Conservation (phyloP, 2,888 invertebrate genomes). For the Orgyia antiqua region DNA sequence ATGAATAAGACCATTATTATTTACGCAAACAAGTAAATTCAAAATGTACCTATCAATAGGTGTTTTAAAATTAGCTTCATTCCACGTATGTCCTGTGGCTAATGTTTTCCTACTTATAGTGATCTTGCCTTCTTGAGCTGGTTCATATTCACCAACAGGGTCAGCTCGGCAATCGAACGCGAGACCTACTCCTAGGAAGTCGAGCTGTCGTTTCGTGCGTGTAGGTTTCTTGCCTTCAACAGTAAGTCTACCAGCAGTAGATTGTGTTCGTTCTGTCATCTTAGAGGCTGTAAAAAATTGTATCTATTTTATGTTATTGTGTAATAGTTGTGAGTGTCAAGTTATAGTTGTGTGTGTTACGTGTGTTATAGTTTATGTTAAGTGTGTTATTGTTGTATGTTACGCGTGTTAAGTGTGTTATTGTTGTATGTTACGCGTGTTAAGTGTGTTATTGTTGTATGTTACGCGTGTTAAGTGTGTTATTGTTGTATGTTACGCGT, state of each 20-base stretch:
- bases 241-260: constrained; percentile 43
- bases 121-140: constrained; percentile 62
- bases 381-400: no score
- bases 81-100: constrained; percentile 70
- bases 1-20: no score
- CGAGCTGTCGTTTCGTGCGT: constrained; percentile 58
- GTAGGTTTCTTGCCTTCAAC: constrained; percentile 48
- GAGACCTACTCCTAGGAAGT: constrained; percentile 56
- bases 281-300: constrained; percentile 44
- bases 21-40: no score
- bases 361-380: no score
- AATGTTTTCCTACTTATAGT: constrained; percentile 70
- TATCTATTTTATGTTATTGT: no score
- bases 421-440: no score
- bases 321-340: no score
- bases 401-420: no score
- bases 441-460: no score
- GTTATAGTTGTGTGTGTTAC: no score
- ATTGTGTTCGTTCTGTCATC: constrained; percentile 54
- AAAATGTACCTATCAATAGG: constrained; percentile 68
- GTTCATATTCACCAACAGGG: constrained; percentile 53
- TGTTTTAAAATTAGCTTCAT: constrained; percentile 66
- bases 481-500: no score
- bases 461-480: no score
- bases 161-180: constrained; percentile 44